Conservation (phyloP, 2,888 invertebrate genomes). For the Panorpa germanica region DNA sequence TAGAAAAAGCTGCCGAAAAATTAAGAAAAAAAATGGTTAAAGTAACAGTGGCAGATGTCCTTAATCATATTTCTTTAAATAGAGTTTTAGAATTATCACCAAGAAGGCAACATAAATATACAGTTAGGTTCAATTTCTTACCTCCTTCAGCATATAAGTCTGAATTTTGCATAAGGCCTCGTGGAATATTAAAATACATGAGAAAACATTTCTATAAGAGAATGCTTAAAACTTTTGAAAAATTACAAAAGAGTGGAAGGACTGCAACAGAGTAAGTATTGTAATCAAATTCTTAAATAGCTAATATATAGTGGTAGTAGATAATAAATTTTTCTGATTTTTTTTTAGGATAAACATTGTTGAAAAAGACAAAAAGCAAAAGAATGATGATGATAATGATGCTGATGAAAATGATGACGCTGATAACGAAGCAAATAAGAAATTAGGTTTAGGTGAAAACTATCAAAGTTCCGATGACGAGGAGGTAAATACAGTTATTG, state of each 20-base stretch:
- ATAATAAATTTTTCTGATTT: constrained; percentile 5
- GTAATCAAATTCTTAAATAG: constrained; percentile 7
- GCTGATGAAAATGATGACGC: constrained; percentile 18
- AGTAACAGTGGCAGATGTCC: constrained; percentile 60
- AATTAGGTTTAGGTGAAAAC: constrained; percentile 17
- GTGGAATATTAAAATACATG: constrained; percentile 50
- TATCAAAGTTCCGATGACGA: constrained; percentile 49
- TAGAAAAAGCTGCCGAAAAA: constrained; percentile 39
- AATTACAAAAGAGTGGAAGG: constrained; percentile 32
- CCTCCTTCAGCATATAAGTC: constrained; percentile 53
- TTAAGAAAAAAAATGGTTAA: constrained; percentile 54
- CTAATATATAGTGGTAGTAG: too few relatives aligned
- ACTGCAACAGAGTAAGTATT: constrained; percentile 17
- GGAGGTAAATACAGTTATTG: constrained; percentile 34
- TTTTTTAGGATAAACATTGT: constrained; percentile 23
- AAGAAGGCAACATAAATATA: constrained; percentile 38
- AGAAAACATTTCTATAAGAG: constrained; percentile 48
- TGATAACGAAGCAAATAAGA: constrained; percentile 18
- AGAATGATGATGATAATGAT: constrained; percentile 25
- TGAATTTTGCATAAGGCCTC: constrained; percentile 50
- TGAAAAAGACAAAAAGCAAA: constrained; percentile 24
- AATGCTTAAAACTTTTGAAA: constrained; percentile 41
- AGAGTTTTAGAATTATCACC: constrained; percentile 35
- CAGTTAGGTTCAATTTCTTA: constrained; percentile 52
- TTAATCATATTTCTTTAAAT: constrained; percentile 47